phyloP scores from a whole-genome alignment of 2,888 invertebrate genomes.

The Pimpla rufipes region DNA sequence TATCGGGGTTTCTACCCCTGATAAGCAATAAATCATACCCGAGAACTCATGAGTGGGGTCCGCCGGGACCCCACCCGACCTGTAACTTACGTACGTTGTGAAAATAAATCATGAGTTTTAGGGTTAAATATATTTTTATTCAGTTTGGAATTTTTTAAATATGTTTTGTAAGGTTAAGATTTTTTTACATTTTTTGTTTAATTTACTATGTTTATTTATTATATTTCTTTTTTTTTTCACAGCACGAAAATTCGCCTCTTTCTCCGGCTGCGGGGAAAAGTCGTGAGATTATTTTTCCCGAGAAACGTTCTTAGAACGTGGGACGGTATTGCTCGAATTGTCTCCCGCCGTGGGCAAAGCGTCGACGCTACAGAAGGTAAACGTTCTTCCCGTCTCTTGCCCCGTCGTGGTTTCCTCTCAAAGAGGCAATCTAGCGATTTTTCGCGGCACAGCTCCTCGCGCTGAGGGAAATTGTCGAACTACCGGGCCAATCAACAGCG shows the following conservation, averaged over 20 bases:
- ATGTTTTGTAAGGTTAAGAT: no score
- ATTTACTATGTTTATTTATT: no score
- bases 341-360: slow-evolving; percentile 29
- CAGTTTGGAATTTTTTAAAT: no score
- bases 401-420: slow-evolving; percentile 78
- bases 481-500: slow-evolving; percentile 84
- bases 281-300: neutral
- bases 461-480: slow-evolving; percentile 82
- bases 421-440: slow-evolving; percentile 84
- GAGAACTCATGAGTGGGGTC: no score
- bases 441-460: slow-evolving; percentile 79
- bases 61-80: no score
- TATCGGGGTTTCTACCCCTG: slow-evolving; percentile 26
- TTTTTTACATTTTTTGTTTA: no score
- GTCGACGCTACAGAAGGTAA: slow-evolving; percentile 61
- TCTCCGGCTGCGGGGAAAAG: no score
- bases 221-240: no score
- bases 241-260: neutral
- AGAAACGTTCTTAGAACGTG: neutral
- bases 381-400: slow-evolving; percentile 72
- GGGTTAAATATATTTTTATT: no score
- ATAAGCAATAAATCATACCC: slow-evolving; percentile 33
- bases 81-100: no score
- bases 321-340: slow-evolving; percentile 44
- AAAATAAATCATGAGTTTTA: no score